Percentiles rank a stretch among this genome's conserved stretches.
phyloP scores from a whole-genome alignment of 2,113 vertebrate genomes.

The Cavia aperea region DNA sequence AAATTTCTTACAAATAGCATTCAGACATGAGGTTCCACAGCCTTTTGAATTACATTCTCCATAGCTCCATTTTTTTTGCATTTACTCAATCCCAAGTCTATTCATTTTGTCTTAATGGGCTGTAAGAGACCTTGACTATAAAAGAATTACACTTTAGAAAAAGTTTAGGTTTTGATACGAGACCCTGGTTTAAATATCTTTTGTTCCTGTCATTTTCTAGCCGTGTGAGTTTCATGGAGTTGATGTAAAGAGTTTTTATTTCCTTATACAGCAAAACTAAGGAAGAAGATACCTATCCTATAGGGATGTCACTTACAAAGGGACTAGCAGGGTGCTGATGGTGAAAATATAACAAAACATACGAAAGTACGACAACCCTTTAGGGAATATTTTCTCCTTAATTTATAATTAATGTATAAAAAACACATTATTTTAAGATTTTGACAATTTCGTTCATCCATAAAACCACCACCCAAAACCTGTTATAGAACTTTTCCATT shows the following conservation, averaged over 20 bases:
- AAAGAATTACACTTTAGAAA: background rate
- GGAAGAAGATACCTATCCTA: background rate
- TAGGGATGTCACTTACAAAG: background rate
- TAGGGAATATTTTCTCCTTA: background rate
- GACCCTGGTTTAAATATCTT: background rate
- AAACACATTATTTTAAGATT: constrained; percentile 5
- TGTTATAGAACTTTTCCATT: background rate
- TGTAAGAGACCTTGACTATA: background rate
- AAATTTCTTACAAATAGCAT: constrained; percentile 33
- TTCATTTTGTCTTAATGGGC: background rate
- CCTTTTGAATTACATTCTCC: background rate
- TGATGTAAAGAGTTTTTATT: background rate
- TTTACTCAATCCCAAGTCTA: background rate
- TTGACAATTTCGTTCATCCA: background rate
- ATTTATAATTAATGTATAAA: background rate
- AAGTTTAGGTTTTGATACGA: background rate
- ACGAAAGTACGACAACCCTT: background rate
- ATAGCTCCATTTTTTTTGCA: background rate
- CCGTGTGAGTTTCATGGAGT: background rate
- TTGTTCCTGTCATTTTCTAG: background rate
- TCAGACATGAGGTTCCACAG: background rate
- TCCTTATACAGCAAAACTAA: constrained; percentile 8
- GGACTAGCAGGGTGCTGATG: background rate
- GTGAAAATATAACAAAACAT: background rate
- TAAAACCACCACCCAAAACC: background rate